phyloP scores from a whole-genome alignment of 2,797 vertebrate genomes.

The Dermochelys coriacea region DNA sequence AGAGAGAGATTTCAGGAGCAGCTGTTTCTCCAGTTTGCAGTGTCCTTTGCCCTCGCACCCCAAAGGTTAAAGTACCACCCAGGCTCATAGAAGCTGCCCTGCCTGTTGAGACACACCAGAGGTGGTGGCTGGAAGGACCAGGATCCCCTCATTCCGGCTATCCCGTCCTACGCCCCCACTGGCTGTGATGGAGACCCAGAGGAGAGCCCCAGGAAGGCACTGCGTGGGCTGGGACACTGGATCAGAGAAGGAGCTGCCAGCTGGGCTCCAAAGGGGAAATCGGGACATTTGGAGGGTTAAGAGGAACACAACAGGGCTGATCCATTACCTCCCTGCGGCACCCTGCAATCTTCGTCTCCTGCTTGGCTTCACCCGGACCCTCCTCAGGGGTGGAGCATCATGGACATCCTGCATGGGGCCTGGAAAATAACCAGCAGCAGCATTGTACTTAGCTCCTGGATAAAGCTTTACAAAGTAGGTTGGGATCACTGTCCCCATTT shows the following conservation, averaged over 20 bases:
- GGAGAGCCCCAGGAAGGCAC: not conserved
- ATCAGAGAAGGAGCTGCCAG: too few species aligned
- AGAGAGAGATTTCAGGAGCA: not conserved
- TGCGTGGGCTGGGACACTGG: fast-evolving
- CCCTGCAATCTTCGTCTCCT: not conserved
- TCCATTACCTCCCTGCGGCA: not conserved
- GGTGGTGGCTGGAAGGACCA: not conserved
- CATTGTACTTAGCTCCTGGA: not conserved
- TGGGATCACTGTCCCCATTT: fast-evolving
- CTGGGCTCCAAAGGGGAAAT: fast-evolving
- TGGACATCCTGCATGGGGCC: not conserved
- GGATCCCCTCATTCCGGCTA: not conserved
- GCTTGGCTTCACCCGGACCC: not conserved
- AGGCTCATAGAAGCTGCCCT: fast-evolving
- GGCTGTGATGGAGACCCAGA: not conserved
- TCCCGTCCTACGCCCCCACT: fast-evolving
- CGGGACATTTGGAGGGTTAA: not conserved
- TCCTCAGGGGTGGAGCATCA: fast-evolving
- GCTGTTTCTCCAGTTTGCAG: not conserved
- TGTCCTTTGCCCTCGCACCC: fast-evolving
- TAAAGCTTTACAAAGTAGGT: fast-evolving
- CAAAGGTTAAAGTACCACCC: too few species aligned
- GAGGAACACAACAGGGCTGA: fast-evolving
- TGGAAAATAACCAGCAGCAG: slow-evolving; percentile 7
- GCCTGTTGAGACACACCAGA: fast-evolving